These are phyloP conservation scores for Diorhabda sublineata DNA, from an alignment of 1,140 invertebrate genomes.

Conservation along the genomic window DNA sequence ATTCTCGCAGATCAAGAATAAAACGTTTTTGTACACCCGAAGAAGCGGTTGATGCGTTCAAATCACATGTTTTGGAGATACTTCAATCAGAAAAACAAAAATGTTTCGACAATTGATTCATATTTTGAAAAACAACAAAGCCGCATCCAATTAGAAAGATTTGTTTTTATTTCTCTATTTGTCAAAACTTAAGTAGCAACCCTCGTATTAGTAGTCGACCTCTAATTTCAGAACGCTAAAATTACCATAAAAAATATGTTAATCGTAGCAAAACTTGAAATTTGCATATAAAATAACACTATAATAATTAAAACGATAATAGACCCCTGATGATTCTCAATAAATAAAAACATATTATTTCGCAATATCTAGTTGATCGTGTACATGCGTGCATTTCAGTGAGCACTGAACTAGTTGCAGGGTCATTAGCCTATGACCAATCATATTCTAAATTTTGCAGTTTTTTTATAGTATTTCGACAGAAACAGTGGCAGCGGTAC, in stretches of 20 bases:
- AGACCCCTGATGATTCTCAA: not conserved
- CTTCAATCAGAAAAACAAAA: too few relatives aligned
- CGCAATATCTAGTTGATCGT: constrained; percentile 1
- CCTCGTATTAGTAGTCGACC: not conserved
- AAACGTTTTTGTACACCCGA: too few relatives aligned
- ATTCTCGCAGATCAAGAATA: too few relatives aligned
- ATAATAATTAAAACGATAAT: not conserved
- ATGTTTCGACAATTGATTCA: too few relatives aligned
- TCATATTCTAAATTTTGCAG: constrained; percentile 1
- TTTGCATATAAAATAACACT: not conserved
- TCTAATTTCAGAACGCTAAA: not conserved
- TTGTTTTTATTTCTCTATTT: too few relatives aligned
- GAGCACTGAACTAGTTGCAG: constrained; percentile 1
- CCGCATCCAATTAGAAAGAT: too few relatives aligned
- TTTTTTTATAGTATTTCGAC: not conserved
- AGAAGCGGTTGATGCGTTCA: too few relatives aligned
- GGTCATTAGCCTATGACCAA: not conserved
- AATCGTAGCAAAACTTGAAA: not conserved
- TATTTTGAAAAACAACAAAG: too few relatives aligned
- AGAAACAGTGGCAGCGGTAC: not conserved
- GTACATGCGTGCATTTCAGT: constrained; percentile 1
- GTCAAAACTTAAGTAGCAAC: too few relatives aligned
- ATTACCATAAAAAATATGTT: constrained; percentile 1
- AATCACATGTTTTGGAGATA: too few relatives aligned
- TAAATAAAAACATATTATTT: not conserved